A percentile compares a stretch with the other conserved stretches of the same genome.
phyloP scores from a whole-genome alignment of 2,888 invertebrate genomes.

The Villa cingulata region DNA sequence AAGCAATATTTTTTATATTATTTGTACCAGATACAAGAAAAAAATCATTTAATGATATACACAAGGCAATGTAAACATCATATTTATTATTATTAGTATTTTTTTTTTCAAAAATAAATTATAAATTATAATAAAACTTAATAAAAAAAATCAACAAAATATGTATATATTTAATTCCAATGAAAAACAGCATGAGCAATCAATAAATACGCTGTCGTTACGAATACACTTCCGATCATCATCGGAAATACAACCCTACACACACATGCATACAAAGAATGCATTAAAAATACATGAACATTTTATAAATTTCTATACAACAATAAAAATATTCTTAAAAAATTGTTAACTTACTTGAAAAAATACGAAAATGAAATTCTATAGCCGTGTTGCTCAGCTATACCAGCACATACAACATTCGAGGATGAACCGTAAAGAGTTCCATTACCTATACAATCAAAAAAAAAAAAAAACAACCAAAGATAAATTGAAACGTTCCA shows the following conservation, averaged over 20 bases:
- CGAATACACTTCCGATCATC: slow-evolving; percentile 56
- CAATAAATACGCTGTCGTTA: slow-evolving; percentile 54
- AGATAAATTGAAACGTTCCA: background rate
- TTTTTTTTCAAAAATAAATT: too few species aligned
- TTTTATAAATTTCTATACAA: background rate
- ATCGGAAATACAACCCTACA: slow-evolving; percentile 68
- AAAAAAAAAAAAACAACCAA: background rate
- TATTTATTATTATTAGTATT: too few species aligned
- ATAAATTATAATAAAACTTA: too few species aligned
- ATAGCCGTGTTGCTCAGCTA: slow-evolving; percentile 86
- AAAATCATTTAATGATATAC: slow-evolving; percentile 20
- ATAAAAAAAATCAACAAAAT: too few species aligned
- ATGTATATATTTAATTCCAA: slow-evolving; percentile 40
- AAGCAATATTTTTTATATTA: slow-evolving; percentile 20
- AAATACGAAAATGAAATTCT: slow-evolving; percentile 70
- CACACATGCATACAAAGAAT: slow-evolving; percentile 3
- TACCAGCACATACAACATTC: slow-evolving; percentile 82
- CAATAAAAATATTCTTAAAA: background rate
- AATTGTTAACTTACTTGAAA: slow-evolving; percentile 47
- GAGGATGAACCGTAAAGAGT: slow-evolving; percentile 82
- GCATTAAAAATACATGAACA: background rate
- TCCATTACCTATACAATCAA: slow-evolving; percentile 56
- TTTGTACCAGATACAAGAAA: slow-evolving; percentile 26
- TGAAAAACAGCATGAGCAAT: slow-evolving; percentile 52
- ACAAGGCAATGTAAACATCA: background rate